A percentile compares a stretch with the other conserved stretches of the same genome.
Conservation (phyloP, 2,888 invertebrate genomes). For the Allygus modestus region DNA sequence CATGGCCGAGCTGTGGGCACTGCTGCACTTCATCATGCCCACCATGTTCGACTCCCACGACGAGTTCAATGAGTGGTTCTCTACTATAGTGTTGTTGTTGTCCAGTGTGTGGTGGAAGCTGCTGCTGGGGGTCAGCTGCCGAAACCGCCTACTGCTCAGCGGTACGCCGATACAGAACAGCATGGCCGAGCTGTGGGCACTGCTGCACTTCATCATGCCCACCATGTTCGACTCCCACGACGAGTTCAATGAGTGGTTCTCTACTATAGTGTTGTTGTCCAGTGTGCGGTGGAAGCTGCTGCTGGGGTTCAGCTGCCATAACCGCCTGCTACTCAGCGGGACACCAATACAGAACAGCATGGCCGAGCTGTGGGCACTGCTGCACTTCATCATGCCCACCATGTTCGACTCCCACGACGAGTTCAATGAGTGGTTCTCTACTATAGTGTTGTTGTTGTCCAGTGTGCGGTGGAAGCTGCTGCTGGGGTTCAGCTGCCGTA, state of each 20-base stretch:
- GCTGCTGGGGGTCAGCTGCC: conserved; percentile 93
- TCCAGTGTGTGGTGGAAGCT: conserved; percentile 94
- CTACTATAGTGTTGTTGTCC: conserved; percentile 80
- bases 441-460: too few species aligned
- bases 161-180: conserved; percentile 97
- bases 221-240: too few species aligned
- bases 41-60: too few species aligned
- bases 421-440: conserved; percentile 96
- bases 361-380: conserved; percentile 96
- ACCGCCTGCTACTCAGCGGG: conserved; percentile 87
- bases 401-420: conserved; percentile 97
- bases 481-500: conserved; percentile 94
- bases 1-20: too few species aligned
- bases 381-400: conserved; percentile 98
- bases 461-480: too few species aligned
- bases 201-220: too few species aligned
- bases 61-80: too few species aligned
- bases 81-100: conserved; percentile 87
- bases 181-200: too few species aligned
- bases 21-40: too few species aligned
- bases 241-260: too few species aligned
- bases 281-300: conserved; percentile 96
- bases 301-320: conserved; percentile 95
- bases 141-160: too few species aligned
- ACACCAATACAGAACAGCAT: conserved; percentile 98